A percentile compares a stretch with the other conserved stretches of the same genome.
Conservation (phyloP, 2,797 vertebrate species). For the Enoplosus armatus region DNA sequence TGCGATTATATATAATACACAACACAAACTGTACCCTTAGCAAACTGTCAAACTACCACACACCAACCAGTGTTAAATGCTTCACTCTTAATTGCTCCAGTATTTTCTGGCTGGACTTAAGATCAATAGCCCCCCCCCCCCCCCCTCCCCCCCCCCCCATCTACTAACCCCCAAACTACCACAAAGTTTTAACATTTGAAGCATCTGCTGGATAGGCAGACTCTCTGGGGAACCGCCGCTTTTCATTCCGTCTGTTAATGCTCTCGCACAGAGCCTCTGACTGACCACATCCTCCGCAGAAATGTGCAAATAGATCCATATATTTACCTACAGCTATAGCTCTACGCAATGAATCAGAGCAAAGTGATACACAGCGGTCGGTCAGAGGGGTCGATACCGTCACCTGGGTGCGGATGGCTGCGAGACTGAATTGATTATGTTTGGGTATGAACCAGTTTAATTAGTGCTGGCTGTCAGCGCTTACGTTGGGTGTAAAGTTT, state of each 20-base stretch:
- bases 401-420: constrained; percentile 27
- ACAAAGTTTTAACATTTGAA: neutral
- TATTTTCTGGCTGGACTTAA: neutral
- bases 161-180: neutral
- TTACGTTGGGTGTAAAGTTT: neutral
- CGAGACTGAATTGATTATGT: constrained; percentile 22
- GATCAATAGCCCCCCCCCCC: neutral
- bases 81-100: neutral
- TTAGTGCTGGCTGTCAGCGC: constrained; percentile 25
- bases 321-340: constrained; percentile 14
- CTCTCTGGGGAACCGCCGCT: neutral
- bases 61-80: neutral
- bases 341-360: constrained; percentile 19
- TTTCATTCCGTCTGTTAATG: constrained; percentile 1
- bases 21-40: neutral
- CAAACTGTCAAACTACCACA: neutral
- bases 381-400: constrained; percentile 31
- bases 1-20: neutral
- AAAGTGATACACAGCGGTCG: neutral
- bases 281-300: constrained; percentile 3
- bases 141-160: no score
- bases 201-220: neutral
- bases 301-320: constrained; percentile 30
- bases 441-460: constrained; percentile 31
- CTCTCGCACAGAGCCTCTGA: constrained; percentile 1